Conservation (phyloP, 2,888 invertebrate species). For the Cephalotes varians region DNA sequence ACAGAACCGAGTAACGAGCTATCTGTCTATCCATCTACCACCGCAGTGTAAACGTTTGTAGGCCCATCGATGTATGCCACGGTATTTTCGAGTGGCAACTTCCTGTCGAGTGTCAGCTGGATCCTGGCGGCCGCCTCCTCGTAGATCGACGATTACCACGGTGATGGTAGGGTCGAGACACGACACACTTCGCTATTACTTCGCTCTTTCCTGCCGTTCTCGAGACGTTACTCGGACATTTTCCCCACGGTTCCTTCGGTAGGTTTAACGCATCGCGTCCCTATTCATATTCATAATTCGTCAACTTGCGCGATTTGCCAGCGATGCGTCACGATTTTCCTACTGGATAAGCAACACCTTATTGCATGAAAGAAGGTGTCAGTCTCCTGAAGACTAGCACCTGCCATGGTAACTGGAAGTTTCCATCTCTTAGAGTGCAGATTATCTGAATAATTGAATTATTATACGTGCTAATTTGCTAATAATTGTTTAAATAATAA, state of each 20-base stretch:
- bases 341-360: background rate
- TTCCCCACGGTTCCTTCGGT: conserved; percentile 1
- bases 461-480: background rate
- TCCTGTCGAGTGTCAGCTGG: conserved; percentile 69
- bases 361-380: background rate
- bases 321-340: conserved; percentile 14
- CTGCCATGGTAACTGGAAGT: background rate
- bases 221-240: conserved; percentile 24
- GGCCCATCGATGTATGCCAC: conserved; percentile 64
- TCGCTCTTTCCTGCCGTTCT: conserved; percentile 36
- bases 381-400: background rate
- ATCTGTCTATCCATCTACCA: conserved; percentile 64
- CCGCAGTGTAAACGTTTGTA: conserved; percentile 69
- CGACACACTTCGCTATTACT: conserved; percentile 44
- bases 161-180: conserved; percentile 62
- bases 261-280: background rate
- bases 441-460: background rate
- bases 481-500: background rate
- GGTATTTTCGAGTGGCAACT: conserved; percentile 73
- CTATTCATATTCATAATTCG: conserved; percentile 44
- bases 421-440: background rate
- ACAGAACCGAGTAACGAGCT: conserved; percentile 58
- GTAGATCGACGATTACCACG: conserved; percentile 65
- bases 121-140: conserved; percentile 65
- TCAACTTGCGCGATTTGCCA: conserved; percentile 13